Percentiles rank a stretch among this genome's conserved stretches.
Evolutionary conservation across 2,113 vertebrate species (phyloP).

Genomic region (Larimichthys crocea): DNA sequence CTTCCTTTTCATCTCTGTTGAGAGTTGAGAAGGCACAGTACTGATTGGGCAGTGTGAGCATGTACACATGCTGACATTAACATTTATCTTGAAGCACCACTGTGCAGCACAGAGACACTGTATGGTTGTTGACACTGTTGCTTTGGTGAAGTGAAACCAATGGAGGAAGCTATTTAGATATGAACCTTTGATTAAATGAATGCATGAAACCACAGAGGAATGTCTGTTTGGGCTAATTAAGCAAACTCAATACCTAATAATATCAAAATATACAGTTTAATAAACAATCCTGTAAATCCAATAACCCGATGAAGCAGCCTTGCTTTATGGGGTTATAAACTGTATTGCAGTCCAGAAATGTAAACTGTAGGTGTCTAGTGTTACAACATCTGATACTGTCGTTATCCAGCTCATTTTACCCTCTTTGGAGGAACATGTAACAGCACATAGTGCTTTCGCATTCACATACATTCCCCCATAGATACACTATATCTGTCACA

Average conservation of each 20-base stretch:
- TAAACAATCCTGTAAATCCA: not conserved
- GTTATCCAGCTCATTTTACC: not conserved
- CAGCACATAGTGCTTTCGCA: not conserved
- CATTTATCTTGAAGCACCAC: not conserved
- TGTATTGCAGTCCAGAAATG: too few relatives aligned
- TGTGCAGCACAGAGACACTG: not conserved
- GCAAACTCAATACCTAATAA: not conserved
- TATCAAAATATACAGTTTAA: too few relatives aligned
- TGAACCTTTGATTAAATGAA: not conserved
- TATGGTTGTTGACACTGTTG: not conserved
- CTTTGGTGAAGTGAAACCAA: not conserved
- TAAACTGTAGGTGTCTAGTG: too few relatives aligned
- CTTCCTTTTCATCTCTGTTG: too few relatives aligned
- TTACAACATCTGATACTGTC: not conserved
- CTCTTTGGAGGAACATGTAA: not conserved
- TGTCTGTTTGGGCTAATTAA: not conserved
- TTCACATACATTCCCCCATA: not conserved
- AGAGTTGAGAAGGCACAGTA: too few relatives aligned
- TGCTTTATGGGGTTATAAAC: not conserved
- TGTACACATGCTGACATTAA: not conserved
- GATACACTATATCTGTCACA: conserved; percentile 14
- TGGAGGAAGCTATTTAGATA: not conserved
- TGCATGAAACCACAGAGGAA: too few relatives aligned
- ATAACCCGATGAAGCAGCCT: not conserved
- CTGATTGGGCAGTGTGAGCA: not conserved